Base-by-base conservation (phyloP, 1,140 invertebrate species). In the Megathymus violae region DNA sequence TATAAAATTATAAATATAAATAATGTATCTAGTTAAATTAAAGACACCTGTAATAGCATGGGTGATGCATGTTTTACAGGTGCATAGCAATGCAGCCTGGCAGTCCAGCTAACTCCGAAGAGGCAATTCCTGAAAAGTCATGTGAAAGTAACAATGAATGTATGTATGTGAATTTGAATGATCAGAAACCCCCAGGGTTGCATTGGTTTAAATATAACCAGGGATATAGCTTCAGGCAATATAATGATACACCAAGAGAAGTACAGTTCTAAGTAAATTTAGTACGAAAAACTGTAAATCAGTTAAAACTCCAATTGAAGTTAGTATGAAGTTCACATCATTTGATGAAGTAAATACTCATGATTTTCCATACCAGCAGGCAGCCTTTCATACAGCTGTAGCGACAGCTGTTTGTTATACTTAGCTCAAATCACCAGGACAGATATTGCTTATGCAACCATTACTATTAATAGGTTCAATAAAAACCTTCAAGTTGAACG, bases 351-450 rank as follows among this genome's bases (percentile, higher is more conserved):
- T 43, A 44, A 36, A 46, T 44, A 40, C 31, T 19, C 25, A 40
- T 10, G 44, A 59, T 43, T 52, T 72, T 14, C 73, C 76, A 22
- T 76, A 74, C 36, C 62, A 61, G 38, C 51, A 78, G 63, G 67
- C 64, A 34, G 58, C 74, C n/a, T n/a, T n/a, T n/a, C n/a, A n/a
- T n/a, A n/a, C n/a, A n/a, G n/a, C n/a, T n/a, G n/a, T n/a, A n/a
- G n/a, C n/a, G n/a, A n/a, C n/a, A 73, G 73, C 11, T 69, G 70
- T 71, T 41, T 76, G 3, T 27, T 76, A 40, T 76, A 78, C 54
- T 34, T 78, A 47, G 69, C 71, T 64, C 66, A 76, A 9, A 61
- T 52, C 6, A 76, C 76, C 9, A 58, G 76, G 68, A 68, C 70
- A 41, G 73, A 78, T 44, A 78, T 78, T 15, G 15, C 43, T 15